A percentile compares a stretch with the other conserved stretches of the same genome.
phyloP scores from a whole-genome alignment of 2,888 invertebrate species.

The Salticus scenicus region DNA sequence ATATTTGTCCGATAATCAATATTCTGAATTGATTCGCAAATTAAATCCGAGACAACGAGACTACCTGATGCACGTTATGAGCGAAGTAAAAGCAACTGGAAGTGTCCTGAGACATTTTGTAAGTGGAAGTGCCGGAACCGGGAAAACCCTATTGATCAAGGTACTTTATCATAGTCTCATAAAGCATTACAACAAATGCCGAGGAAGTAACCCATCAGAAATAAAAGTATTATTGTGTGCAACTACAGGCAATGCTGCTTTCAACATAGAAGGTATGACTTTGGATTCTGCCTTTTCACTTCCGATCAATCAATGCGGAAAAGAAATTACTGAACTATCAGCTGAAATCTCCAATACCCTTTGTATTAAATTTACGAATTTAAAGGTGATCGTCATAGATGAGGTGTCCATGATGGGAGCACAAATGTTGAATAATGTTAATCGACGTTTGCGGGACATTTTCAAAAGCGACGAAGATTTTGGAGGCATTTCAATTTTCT shows the following conservation, averaged over 20 bases:
- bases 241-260: conserved; percentile 73
- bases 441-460: conserved; percentile 74
- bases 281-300: conserved; percentile 72
- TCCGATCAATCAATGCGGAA: conserved; percentile 17
- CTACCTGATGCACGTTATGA: neutral
- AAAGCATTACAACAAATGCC: neutral
- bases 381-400: conserved; percentile 73
- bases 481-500: conserved; percentile 74
- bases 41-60: neutral
- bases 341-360: neutral
- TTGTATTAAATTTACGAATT: neutral
- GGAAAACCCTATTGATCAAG: conserved; percentile 71
- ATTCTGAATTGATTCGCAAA: neutral
- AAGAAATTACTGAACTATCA: neutral
- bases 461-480: conserved; percentile 72
- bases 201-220: neutral
- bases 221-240: conserved; percentile 67
- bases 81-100: neutral
- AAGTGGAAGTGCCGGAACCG: conserved; percentile 72
- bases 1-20: neutral
- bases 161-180: conserved; percentile 63
- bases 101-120: conserved; percentile 43
- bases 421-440: conserved; percentile 72
- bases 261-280: conserved; percentile 73
- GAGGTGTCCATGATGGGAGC: conserved; percentile 74